Conservation (phyloP, 2,797 vertebrate species). For the Sebastes trivittatus region DNA sequence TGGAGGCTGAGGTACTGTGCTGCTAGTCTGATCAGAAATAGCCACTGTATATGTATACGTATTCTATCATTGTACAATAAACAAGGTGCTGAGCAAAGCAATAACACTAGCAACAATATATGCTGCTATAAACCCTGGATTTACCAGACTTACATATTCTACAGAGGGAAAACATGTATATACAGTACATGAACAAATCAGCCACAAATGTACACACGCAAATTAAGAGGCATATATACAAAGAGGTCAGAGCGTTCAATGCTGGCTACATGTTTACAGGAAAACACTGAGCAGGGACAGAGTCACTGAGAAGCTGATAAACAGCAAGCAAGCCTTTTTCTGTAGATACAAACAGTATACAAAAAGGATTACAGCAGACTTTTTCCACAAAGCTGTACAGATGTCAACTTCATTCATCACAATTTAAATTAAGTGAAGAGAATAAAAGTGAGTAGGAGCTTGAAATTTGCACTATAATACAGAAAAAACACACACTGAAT, state of each 20-base stretch:
- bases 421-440: neutral
- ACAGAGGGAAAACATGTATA: neutral
- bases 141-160: neutral
- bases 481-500: neutral
- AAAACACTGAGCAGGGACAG: conserved; percentile 1
- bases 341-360: neutral
- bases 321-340: neutral
- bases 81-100: conserved; percentile 5
- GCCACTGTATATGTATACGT: neutral
- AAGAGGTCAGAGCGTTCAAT: conserved; percentile 19
- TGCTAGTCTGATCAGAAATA: neutral
- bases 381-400: neutral
- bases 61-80: neutral
- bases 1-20: neutral
- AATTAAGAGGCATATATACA: neutral
- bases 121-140: conserved; percentile 1
- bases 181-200: neutral
- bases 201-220: neutral
- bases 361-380: neutral
- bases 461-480: neutral
- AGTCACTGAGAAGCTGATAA: conserved; percentile 15
- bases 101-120: neutral
- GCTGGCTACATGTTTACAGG: conserved; percentile 4
- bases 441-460: neutral
- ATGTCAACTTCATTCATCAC: neutral